Conservation (phyloP, 1,140 invertebrate genomes). For the Lepidurus apus region DNA sequence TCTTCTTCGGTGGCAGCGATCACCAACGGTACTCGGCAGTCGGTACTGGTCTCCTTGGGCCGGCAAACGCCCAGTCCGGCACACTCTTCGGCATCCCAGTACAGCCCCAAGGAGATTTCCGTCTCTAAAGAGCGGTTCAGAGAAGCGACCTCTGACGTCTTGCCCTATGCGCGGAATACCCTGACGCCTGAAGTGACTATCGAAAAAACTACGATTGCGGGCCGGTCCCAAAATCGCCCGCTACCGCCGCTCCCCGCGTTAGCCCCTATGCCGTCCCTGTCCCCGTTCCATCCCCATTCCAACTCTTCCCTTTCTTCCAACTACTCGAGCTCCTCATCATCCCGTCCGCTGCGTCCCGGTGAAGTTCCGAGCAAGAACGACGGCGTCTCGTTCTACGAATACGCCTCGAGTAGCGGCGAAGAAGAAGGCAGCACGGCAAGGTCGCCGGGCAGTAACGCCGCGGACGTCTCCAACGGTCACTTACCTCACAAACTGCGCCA, state of each 20-base stretch:
- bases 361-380: not conserved
- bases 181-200: not conserved
- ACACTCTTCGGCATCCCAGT: not conserved
- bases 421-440: slow-evolving; percentile 52
- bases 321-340: slow-evolving; percentile 12
- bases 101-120: not conserved
- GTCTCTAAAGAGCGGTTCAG: not conserved
- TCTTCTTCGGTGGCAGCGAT: not conserved
- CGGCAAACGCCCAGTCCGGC: slow-evolving; percentile 28
- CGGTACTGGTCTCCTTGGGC: slow-evolving; percentile 35
- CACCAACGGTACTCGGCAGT: slow-evolving; percentile 33
- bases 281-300: slow-evolving; percentile 34
- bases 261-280: slow-evolving; percentile 34
- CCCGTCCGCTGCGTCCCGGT: not conserved
- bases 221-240: not conserved
- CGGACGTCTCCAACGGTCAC: slow-evolving; percentile 52
- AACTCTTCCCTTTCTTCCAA: slow-evolving; percentile 4
- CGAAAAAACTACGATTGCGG: slow-evolving; percentile 20
- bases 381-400: slow-evolving; percentile 39
- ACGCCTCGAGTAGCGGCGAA: slow-evolving; percentile 63
- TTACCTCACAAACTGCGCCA: slow-evolving; percentile 84
- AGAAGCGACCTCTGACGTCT: not conserved
- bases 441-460: slow-evolving; percentile 30
- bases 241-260: slow-evolving; percentile 39
- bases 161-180: not conserved